These are phyloP conservation scores for Rhinoptilus africanus DNA, from an alignment of 2,113 vertebrate species.

Conservation along the genomic window DNA sequence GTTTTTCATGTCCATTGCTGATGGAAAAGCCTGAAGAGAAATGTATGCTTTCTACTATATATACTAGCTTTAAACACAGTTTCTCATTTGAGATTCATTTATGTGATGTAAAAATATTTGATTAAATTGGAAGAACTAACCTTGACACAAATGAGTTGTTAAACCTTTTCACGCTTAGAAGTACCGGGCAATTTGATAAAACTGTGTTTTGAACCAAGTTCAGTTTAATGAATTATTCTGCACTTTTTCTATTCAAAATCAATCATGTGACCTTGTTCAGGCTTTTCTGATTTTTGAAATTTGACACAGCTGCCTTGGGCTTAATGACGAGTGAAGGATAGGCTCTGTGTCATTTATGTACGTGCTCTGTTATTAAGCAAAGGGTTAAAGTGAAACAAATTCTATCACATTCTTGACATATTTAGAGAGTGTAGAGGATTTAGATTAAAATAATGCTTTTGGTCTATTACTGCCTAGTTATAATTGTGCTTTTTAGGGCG, in stretches of 20 bases:
- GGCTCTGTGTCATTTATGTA: not conserved
- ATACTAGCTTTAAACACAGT: not conserved
- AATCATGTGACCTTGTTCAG: not conserved
- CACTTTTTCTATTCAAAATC: not conserved
- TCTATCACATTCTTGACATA: fast-evolving
- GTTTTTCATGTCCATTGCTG: not conserved
- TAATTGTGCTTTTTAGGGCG: not conserved
- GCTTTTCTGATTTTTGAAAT: not conserved
- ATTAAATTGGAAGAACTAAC: not conserved
- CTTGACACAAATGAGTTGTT: not conserved
- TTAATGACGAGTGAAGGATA: not conserved
- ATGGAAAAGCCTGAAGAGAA: not conserved
- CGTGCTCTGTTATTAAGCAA: not conserved
- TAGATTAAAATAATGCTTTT: not conserved
- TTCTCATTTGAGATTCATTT: not conserved
- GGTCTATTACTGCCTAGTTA: not conserved
- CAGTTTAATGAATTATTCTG: not conserved
- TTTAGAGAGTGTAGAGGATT: not conserved
- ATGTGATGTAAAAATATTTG: not conserved
- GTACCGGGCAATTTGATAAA: not conserved
- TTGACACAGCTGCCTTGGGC: not conserved
- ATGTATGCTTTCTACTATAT: not conserved
- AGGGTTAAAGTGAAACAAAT: not conserved
- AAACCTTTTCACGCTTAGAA: not conserved
- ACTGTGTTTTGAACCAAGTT: not conserved